Conservation (phyloP, 2,797 vertebrate species). For the Lophius americanus region DNA sequence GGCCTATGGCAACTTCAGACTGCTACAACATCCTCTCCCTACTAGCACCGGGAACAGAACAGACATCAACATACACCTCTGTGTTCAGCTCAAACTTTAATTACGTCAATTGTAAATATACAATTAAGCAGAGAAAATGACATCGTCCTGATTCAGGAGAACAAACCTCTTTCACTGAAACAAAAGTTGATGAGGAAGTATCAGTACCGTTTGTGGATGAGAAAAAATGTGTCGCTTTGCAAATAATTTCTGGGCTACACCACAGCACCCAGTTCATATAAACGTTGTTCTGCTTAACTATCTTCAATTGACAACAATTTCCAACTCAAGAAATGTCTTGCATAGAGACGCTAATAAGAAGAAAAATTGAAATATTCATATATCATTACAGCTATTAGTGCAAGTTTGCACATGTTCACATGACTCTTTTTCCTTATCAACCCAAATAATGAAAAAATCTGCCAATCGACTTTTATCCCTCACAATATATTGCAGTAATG, state of each 20-base stretch:
- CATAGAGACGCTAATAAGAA: too few relatives aligned
- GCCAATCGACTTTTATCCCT: background rate
- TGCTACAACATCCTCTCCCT: conserved; percentile 49
- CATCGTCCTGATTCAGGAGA: conserved; percentile 4
- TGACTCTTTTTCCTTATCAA: background rate
- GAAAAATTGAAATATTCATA: too few relatives aligned
- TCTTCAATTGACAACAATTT: too few relatives aligned
- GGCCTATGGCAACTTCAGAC: conserved; percentile 60
- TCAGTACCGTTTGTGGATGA: too few relatives aligned
- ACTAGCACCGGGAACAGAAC: conserved; percentile 43
- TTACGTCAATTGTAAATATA: background rate
- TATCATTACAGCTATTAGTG: background rate
- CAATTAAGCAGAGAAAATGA: conserved; percentile 1
- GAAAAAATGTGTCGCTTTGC: too few relatives aligned
- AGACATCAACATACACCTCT: conserved; percentile 15
- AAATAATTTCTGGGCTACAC: too few relatives aligned
- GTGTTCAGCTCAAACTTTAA: background rate
- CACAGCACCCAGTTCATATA: too few relatives aligned
- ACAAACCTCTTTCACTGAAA: background rate
- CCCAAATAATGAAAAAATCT: background rate
- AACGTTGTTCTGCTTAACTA: too few relatives aligned
- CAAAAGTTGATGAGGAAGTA: background rate
- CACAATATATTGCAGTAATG: background rate
- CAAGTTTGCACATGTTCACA: background rate
- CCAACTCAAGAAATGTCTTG: too few relatives aligned